Evolutionary conservation across 2,113 vertebrate species (phyloP).

Genomic region (Macaca nemestrina): DNA sequence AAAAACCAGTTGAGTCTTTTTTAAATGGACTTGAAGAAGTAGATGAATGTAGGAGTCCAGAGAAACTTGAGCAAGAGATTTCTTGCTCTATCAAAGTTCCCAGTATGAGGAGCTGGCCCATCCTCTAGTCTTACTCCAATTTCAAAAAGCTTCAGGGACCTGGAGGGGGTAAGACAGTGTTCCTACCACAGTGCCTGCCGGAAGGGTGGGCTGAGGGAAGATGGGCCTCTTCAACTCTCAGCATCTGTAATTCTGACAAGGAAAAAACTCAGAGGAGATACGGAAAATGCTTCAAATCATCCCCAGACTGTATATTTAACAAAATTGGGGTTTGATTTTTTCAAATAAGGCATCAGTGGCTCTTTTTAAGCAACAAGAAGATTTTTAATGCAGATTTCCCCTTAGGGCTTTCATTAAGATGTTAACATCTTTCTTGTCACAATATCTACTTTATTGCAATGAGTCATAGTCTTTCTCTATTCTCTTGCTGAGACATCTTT

Average conservation of each 20-base stretch:
- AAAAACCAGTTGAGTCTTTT: neutral
- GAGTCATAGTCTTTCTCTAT: constrained; percentile 45
- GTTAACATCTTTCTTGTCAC: constrained; percentile 74
- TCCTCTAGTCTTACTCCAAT: neutral
- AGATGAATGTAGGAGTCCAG: neutral
- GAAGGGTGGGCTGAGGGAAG: neutral
- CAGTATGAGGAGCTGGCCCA: neutral
- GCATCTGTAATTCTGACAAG: neutral
- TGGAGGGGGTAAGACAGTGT: neutral
- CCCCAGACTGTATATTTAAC: constrained; percentile 59
- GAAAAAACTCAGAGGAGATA: neutral
- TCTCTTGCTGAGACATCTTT: constrained; percentile 57
- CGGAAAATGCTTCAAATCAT: constrained; percentile 45
- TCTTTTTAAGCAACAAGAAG: constrained; percentile 69
- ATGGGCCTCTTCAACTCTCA: neutral
- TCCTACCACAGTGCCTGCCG: fast-evolving
- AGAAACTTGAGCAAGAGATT: neutral
- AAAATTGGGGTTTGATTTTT: constrained; percentile 64
- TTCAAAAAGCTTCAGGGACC: neutral
- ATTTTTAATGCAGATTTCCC: constrained; percentile 73
- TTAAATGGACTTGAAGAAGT: neutral
- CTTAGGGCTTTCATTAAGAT: constrained; percentile 69
- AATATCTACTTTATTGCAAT: constrained; percentile 68
- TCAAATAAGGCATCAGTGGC: constrained; percentile 65
- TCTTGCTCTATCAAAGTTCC: neutral